Evolutionary conservation across 2,888 invertebrate species (phyloP), one percentile per base, ranked within the genome.

Genomic region (Lepeophtheirus nordmannii): DNA sequence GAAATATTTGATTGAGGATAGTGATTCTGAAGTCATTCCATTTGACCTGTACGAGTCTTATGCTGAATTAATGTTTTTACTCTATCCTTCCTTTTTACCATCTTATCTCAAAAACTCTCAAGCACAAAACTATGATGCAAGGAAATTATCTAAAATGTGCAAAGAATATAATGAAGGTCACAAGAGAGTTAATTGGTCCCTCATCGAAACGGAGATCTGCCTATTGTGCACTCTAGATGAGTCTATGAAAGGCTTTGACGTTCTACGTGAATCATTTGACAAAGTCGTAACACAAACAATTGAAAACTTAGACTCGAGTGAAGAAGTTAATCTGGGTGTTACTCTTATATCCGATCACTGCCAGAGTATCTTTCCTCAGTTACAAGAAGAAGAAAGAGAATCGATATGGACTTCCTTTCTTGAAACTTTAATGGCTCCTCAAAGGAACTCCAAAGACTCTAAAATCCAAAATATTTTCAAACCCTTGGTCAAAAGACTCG

Each of bases 351-450:
- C 78, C 20, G 76, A 78, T 67, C 72, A 79, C 60, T 78, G 78
- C 70, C 78, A 79, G 71, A 73, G 79, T 66, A 78, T 76, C 68
- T 76, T 78, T n/a, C 71, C 72, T 67, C 76, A 74, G 70, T 74
- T 76, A 73, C 75, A 75, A 67, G 76, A 75, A 69, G 71, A 72
- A 17, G 75, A 75, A 67, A 75, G 86, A 68, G 76, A 78, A 61
- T 69, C 70, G 37, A 59, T 78, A 12, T 79, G 78, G 79, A 75
- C 78, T 67, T 76, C 77, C 0, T 71, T 78, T 40, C 71, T 79
- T 53, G 78, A 79, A 67, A 70, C 75, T 2, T 72, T 78, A 57
- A 74, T 79, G 72, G 71, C 74, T 2, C 76, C 77, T n/a, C 77
- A 77, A 67, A 73, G 76, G 8, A 68, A 63, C 14, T 11, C 68